phyloP scores from a whole-genome alignment of 2,797 vertebrate species.

The Acanthopagrus latus region DNA sequence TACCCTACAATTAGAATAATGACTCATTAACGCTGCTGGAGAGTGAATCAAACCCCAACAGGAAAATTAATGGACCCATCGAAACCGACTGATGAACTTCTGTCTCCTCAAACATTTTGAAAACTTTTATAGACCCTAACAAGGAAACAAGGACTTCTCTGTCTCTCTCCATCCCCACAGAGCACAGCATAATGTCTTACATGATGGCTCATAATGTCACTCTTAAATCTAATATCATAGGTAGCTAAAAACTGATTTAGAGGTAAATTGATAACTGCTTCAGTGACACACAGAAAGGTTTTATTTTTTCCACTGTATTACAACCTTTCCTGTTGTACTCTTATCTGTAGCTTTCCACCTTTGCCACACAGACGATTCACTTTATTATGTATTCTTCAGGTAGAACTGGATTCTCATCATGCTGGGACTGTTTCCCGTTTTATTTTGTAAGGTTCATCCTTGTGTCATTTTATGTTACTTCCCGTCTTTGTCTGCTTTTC shows the following conservation, averaged over 20 bases:
- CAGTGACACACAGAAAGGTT: neutral
- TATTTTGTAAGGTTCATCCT: too few species aligned
- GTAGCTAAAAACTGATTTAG: neutral
- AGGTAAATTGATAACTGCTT: neutral
- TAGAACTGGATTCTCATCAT: neutral
- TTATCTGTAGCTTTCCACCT: neutral
- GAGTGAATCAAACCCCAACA: conserved; percentile 44
- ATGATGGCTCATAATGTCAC: neutral
- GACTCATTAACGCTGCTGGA: conserved; percentile 59
- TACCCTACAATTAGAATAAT: conserved; percentile 68
- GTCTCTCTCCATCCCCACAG: neutral
- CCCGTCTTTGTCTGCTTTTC: too few species aligned
- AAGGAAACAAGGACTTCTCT: conserved; percentile 19
- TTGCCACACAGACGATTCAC: neutral
- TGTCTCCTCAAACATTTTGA: conserved; percentile 34
- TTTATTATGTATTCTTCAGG: neutral
- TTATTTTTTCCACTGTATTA: neutral
- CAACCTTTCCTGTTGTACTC: neutral
- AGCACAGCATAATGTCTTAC: conserved; percentile 18
- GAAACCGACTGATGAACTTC: conserved; percentile 49
- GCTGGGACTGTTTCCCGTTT: too few species aligned
- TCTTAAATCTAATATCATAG: neutral
- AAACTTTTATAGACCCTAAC: conserved; percentile 19
- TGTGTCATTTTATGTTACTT: too few species aligned
- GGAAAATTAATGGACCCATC: conserved; percentile 57